Base-by-base conservation (phyloP, 2,113 vertebrate species). In the Chrysemys picta region DNA sequence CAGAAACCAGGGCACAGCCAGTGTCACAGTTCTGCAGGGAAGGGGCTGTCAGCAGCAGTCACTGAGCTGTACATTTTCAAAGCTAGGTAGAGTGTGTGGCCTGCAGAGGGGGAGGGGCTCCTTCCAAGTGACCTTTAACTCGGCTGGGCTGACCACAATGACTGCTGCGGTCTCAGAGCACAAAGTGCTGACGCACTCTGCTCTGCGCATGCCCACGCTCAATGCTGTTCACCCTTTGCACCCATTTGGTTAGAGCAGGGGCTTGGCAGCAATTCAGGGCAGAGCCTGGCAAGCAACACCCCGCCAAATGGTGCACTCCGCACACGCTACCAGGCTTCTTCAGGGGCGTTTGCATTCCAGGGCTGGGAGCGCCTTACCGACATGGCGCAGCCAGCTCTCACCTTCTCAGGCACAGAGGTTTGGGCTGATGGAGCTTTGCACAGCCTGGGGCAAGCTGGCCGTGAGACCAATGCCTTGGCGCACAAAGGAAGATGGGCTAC, bases 401-500 rank as follows among this genome's bases (percentile, higher is more conserved):
- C 12, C 81, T 72, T 93, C 65, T 56, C 42, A 59, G 14, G 81
- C 81, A 81, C 35, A 69, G 54, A 12, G 49, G 29, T 62, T 42
- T 88, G 59, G 2, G 25, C 65, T 89, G 75, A 81, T 82, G 87
- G 4, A 25, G 72, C n/a, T 38, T 38, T 24, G 72, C 69, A 38
- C n/a, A 0, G 89, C 93, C 88, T 5, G 1, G 93, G 86, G 56
- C 80, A 91, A 83, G 88, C 87, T 84, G 90, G 90, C 88, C 82
- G 88, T 85, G 91, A 89, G 93, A 56, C 65, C 80, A n/a, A 3
- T 54, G 92, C 89, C 96, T 90, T 42, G 82, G 84, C 78, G 89
- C 81, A 96, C 75, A 93, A 95, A 97, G 95, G 96, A 96, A 95
- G 92, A 95, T 94, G 92, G 94, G 89, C 94, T 94, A 87, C 94